These are phyloP conservation scores for Esox lucius DNA, from an alignment of 2,797 vertebrate species.

Conservation along the genomic window DNA sequence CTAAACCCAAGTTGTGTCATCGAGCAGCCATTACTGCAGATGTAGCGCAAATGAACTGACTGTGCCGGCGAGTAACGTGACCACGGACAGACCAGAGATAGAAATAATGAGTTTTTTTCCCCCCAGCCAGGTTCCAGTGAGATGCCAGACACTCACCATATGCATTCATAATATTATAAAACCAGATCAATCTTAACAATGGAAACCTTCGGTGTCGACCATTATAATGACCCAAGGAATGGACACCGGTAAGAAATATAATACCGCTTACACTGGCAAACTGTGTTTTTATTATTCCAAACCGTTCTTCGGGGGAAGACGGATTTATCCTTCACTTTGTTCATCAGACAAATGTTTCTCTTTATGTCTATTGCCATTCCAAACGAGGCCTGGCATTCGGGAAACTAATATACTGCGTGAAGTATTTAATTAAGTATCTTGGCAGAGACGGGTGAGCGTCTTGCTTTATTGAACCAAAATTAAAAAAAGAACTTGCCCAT, in stretches of 20 bases:
- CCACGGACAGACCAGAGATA: neutral
- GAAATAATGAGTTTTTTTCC: neutral
- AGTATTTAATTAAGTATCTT: conserved; percentile 75
- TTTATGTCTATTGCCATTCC: conserved; percentile 69
- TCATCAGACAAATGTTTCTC: conserved; percentile 70
- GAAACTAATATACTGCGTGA: conserved; percentile 64
- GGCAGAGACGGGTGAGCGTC: conserved; percentile 68
- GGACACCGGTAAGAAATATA: conserved; percentile 41
- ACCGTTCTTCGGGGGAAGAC: conserved; percentile 44
- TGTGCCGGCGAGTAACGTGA: neutral
- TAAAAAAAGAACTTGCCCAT: conserved; percentile 62
- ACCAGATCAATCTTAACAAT: conserved; percentile 1
- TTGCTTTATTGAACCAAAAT: conserved; percentile 73
- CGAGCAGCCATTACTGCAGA: too few relatives aligned
- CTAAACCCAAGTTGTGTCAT: neutral
- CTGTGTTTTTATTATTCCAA: conserved; percentile 61
- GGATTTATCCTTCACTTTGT: conserved; percentile 70
- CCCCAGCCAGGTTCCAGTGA: neutral
- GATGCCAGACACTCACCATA: neutral
- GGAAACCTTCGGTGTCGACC: neutral
- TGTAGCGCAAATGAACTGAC: too few relatives aligned
- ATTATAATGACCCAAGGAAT: conserved; percentile 14
- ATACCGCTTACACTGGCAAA: conserved; percentile 48
- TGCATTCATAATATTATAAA: neutral
- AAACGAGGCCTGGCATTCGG: conserved; percentile 51